A percentile compares a stretch with the other conserved stretches of the same genome.
These are phyloP conservation scores for Dioctria linearis DNA, from an alignment of 2,888 invertebrate genomes.

Conservation along the genomic window DNA sequence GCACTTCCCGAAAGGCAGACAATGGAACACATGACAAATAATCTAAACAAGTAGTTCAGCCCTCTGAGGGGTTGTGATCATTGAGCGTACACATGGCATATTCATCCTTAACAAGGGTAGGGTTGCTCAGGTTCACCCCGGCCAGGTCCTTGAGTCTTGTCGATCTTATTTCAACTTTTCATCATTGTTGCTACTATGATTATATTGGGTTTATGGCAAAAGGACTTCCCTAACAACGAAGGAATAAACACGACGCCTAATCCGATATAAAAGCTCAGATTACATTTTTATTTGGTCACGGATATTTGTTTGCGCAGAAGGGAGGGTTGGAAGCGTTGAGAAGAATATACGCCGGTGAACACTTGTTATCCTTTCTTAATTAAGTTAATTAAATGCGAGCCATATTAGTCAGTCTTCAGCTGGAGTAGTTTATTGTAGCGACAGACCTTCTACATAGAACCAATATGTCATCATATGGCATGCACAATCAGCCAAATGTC, in stretches of 20 bases:
- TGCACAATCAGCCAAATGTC: slow-evolving; percentile 43
- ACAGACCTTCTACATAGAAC: background rate
- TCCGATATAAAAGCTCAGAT: slow-evolving; percentile 61
- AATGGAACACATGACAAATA: slow-evolving; percentile 51
- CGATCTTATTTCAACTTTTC: slow-evolving; percentile 27
- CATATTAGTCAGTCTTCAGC: slow-evolving; percentile 6
- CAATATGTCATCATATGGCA: slow-evolving; percentile 48
- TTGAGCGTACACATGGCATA: slow-evolving; percentile 34
- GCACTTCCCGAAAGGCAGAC: slow-evolving; percentile 25
- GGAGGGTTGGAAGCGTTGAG: background rate
- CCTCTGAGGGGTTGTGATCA: slow-evolving; percentile 39
- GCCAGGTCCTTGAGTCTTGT: background rate
- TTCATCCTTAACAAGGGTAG: slow-evolving; percentile 15
- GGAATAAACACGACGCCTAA: slow-evolving; percentile 54
- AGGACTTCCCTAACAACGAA: slow-evolving; percentile 25
- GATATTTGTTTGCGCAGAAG: slow-evolving; percentile 55
- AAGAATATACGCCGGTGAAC: slow-evolving; percentile 14
- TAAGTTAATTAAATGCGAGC: slow-evolving; percentile 50
- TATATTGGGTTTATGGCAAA: slow-evolving; percentile 33
- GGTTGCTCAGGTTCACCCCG: background rate
- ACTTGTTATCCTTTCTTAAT: slow-evolving; percentile 53
- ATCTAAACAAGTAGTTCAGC: slow-evolving; percentile 46
- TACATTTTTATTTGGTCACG: slow-evolving; percentile 61
- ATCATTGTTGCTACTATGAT: slow-evolving; percentile 52
- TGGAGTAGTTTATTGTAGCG: background rate